phyloP scores from a whole-genome alignment of 2,888 invertebrate genomes.

The Dioctria rufipes region DNA sequence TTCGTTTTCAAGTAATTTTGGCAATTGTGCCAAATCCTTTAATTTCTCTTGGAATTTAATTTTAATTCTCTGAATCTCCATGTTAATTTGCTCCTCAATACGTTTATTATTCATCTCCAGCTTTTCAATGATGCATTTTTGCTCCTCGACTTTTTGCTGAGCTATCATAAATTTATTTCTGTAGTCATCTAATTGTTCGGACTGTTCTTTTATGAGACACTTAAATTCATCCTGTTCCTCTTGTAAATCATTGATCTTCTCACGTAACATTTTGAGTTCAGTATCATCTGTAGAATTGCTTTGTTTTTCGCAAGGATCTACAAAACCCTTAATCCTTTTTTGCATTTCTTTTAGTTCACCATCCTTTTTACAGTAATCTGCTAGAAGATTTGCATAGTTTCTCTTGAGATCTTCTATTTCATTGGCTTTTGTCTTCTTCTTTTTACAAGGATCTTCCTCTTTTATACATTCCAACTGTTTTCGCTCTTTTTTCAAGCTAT shows the following conservation, averaged over 20 bases:
- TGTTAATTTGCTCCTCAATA: slow-evolving; percentile 64
- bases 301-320: not conserved
- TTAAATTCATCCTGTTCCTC: slow-evolving; percentile 67
- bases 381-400: slow-evolving; percentile 66
- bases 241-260: slow-evolving; percentile 61
- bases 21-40: slow-evolving; percentile 65
- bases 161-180: slow-evolving; percentile 67
- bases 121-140: slow-evolving; percentile 68
- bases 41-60: slow-evolving; percentile 66
- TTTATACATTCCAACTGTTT: slow-evolving; percentile 2
- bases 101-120: slow-evolving; percentile 66
- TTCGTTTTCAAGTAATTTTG: slow-evolving; percentile 66
- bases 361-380: slow-evolving; percentile 67
- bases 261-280: slow-evolving; percentile 52
- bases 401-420: slow-evolving; percentile 66
- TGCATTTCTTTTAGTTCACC: slow-evolving; percentile 65
- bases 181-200: slow-evolving; percentile 66
- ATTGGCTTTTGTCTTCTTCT: slow-evolving; percentile 61
- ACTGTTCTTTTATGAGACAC: slow-evolving; percentile 67
- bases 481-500: slow-evolving; percentile 55
- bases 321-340: slow-evolving; percentile 23
- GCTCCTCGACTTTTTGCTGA: slow-evolving; percentile 68
- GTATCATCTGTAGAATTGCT: slow-evolving; percentile 21
- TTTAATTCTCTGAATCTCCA: slow-evolving; percentile 66
- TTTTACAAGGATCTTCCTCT: not conserved